phyloP scores from a whole-genome alignment of 2,797 vertebrate genomes.

The Pipistrellus kuhlii region DNA sequence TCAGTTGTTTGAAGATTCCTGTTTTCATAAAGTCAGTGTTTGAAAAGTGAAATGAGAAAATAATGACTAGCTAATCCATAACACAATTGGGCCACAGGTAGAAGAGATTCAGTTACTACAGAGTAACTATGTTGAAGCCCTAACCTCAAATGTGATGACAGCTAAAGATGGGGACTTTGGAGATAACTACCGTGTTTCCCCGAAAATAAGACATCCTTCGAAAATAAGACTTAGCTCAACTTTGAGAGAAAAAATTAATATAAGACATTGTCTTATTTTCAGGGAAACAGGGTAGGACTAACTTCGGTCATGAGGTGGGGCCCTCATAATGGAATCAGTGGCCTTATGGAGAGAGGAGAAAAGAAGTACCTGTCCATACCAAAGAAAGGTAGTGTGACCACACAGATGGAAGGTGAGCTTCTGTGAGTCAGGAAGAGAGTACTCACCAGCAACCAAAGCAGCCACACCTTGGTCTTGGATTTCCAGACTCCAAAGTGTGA shows the following conservation, averaged over 20 bases:
- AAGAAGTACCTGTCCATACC: background rate
- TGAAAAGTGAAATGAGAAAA: background rate
- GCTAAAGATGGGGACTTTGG: background rate
- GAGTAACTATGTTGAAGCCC: background rate
- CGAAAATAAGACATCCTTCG: too few relatives aligned
- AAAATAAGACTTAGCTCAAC: too few relatives aligned
- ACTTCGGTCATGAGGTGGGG: background rate
- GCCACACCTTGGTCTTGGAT: background rate
- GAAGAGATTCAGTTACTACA: background rate
- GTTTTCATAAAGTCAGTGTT: slow-evolving; percentile 2
- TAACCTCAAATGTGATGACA: background rate
- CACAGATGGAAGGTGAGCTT: background rate
- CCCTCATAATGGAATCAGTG: background rate
- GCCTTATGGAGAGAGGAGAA: background rate
- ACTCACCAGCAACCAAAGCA: background rate
- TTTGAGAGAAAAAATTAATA: too few relatives aligned
- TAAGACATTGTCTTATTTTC: too few relatives aligned
- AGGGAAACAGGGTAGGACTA: background rate
- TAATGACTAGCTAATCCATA: background rate
- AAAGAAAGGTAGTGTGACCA: background rate
- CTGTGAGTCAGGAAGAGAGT: background rate
- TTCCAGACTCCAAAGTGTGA: background rate
- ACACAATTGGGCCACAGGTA: background rate
- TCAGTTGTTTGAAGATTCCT: background rate
- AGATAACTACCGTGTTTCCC: background rate